Base-by-base conservation (phyloP, 2,888 invertebrate species). In the Mystacides longicornis region DNA sequence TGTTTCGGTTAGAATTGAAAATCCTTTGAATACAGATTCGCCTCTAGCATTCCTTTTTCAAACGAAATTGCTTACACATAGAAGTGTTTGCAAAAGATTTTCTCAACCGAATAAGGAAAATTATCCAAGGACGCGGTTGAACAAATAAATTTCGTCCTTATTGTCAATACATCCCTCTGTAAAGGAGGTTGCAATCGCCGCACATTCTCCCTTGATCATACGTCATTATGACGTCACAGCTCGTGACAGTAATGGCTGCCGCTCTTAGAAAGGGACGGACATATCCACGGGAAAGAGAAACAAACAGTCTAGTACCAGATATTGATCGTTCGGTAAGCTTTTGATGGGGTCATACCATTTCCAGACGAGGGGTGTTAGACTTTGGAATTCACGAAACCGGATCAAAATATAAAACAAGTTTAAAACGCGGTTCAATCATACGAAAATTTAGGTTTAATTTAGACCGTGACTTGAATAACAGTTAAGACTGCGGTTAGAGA, bases 261-360 rank as follows among this genome's bases (percentile, higher is more conserved):
- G 23, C 18, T 4, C 50, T 14, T 33, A 9, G 51, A 55, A 33
- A 51, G 54, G 31, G 59, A 56, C 52, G 51, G 21, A 18, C 18
- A 43, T 23, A 22, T 51, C 49, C 55, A 73, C 60, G 63, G 42
- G 67, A 74, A 59, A 63, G 67, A 62, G 73, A 72, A 31, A 67
- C 55, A 59, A 51, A 71, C 70, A 72, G 73, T 75, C 74, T 69
- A 73, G 52, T 54, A 49, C 57, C 68, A 74, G 71, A 75, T 77
- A 77, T 77, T 77, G 77, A 77, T 77, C 77, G 76, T 74, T 74
- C 74, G 64, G 64, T 64, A 67, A 66, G 68, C 63, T 51, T 37
- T 43, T 49, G 43, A 59, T 62, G 63, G 64, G 64, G 64, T 66
- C 65, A 67, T 64, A 65, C 65, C 65, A 67, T 62, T 61, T 62